These are phyloP conservation scores for Drosophila navojoa DNA, from an alignment of 1,140 invertebrate species.

Conservation along the genomic window DNA sequence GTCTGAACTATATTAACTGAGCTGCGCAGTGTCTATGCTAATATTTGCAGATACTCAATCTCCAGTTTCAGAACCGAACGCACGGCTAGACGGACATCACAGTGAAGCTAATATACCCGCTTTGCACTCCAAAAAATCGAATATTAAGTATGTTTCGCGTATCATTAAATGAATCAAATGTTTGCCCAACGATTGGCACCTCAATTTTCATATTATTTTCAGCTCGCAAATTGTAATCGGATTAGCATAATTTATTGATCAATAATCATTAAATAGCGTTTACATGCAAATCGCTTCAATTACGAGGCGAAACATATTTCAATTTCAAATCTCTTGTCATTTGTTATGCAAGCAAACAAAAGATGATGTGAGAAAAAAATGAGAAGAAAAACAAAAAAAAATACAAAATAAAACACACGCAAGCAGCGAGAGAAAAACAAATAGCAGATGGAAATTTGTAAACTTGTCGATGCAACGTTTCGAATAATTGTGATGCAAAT, in stretches of 20 bases:
- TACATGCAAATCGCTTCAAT: slow-evolving; percentile 69
- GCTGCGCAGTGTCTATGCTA: too few species aligned
- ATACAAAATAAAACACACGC: slow-evolving; percentile 12
- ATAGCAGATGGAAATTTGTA: slow-evolving; percentile 39
- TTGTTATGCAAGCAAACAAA: slow-evolving; percentile 37
- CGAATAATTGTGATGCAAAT: slow-evolving; percentile 70
- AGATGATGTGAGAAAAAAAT: slow-evolving; percentile 12
- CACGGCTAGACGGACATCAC: too few species aligned
- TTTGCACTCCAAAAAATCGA: too few species aligned
- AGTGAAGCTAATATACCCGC: too few species aligned
- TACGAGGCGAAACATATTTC: slow-evolving; percentile 54
- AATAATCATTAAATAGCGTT: slow-evolving; percentile 24
- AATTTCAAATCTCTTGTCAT: slow-evolving; percentile 49
- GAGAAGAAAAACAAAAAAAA: slow-evolving; percentile 16
- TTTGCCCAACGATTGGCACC: neutral
- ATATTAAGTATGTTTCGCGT: too few species aligned
- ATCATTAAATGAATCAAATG: too few species aligned
- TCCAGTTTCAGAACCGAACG: too few species aligned
- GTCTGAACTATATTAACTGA: too few species aligned
- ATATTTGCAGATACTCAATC: too few species aligned
- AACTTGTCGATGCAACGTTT: slow-evolving; percentile 58
- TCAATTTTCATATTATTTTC: neutral
- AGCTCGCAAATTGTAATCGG: neutral
- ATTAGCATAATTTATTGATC: slow-evolving; percentile 2
- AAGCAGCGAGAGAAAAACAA: slow-evolving; percentile 9